Evolutionary conservation across 2,888 invertebrate genomes (phyloP).

Genomic region (Diabrotica balteata): DNA sequence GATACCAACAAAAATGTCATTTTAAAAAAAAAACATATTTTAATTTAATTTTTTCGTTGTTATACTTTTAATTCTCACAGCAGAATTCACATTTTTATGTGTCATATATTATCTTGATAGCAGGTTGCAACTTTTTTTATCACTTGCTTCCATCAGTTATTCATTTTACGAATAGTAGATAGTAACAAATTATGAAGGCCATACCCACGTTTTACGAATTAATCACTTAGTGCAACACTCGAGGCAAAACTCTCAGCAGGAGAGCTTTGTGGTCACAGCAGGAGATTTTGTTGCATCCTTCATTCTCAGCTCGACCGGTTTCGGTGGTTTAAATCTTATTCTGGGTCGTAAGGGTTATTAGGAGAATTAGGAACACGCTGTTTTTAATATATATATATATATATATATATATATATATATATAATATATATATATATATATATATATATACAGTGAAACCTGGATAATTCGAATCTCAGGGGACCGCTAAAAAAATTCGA

Average conservation of each 20-base stretch:
- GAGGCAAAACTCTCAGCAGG: constrained; percentile 22
- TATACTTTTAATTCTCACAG: no score
- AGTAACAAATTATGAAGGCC: constrained; percentile 25
- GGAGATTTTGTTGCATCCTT: constrained; percentile 27
- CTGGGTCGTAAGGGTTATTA: constrained; percentile 3
- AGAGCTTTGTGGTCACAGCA: constrained; percentile 22
- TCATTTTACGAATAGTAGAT: constrained; percentile 13
- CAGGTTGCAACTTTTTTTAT: constrained; percentile 11
- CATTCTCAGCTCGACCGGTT: constrained; percentile 22
- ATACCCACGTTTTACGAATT: constrained; percentile 24
- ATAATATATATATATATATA: no score
- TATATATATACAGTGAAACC: no score
- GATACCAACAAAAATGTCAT: not conserved
- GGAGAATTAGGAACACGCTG: not conserved
- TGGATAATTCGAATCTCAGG: no score
- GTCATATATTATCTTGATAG: no score
- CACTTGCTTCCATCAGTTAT: constrained; percentile 17
- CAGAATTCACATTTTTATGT: no score
- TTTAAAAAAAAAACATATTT: not conserved
- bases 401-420: no score
- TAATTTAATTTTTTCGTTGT: not conserved
- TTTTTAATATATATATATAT: no score
- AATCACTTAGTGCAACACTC: constrained; percentile 25
- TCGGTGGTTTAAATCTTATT: constrained; percentile 3
- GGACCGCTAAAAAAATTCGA: no score